A percentile compares a stretch with the other conserved stretches of the same genome.
Evolutionary conservation across 2,113 vertebrate species (phyloP).

Genomic region (Hippoglossus stenolepis): DNA sequence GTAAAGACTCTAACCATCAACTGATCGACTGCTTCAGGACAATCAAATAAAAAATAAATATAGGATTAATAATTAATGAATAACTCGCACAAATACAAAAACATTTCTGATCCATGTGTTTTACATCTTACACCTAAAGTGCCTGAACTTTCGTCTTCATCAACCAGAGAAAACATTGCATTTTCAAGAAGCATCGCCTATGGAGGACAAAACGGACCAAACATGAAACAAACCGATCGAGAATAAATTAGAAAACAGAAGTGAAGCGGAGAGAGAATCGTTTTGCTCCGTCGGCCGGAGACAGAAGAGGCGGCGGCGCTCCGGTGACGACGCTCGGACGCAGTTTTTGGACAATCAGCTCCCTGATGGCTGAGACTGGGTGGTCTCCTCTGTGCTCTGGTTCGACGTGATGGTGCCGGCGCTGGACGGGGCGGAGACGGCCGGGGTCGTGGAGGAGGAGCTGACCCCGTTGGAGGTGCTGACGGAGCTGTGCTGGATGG

Average conservation of each 20-base stretch:
- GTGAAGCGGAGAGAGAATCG: conserved; percentile 78
- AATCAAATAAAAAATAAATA: conserved; percentile 51
- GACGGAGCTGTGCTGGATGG: conserved; percentile 97
- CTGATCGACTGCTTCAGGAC: conserved; percentile 41
- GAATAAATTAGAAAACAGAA: conserved; percentile 75
- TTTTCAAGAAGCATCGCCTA: conserved; percentile 74
- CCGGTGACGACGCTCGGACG: conserved; percentile 65
- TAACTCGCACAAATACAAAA: conserved; percentile 72
- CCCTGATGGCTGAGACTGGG: conserved; percentile 89
- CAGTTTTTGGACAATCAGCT: conserved; percentile 88
- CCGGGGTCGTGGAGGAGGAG: conserved; percentile 87
- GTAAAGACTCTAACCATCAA: conserved; percentile 83
- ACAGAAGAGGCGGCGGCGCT: conserved; percentile 73
- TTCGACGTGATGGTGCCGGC: conserved; percentile 85
- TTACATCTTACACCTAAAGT: conserved; percentile 83
- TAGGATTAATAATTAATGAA: conserved; percentile 65
- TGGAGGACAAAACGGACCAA: conserved; percentile 57
- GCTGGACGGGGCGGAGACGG: conserved; percentile 85
- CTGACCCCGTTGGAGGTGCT: conserved; percentile 98
- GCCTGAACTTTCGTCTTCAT: conserved; percentile 81
- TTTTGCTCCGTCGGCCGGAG: conserved; percentile 75
- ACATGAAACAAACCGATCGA: conserved; percentile 61
- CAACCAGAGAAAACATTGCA: conserved; percentile 79
- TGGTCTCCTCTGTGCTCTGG: conserved; percentile 91
- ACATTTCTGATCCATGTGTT: conserved; percentile 72